These are phyloP conservation scores for Solea senegalensis DNA, from an alignment of 2,113 vertebrate species.

Conservation along the genomic window DNA sequence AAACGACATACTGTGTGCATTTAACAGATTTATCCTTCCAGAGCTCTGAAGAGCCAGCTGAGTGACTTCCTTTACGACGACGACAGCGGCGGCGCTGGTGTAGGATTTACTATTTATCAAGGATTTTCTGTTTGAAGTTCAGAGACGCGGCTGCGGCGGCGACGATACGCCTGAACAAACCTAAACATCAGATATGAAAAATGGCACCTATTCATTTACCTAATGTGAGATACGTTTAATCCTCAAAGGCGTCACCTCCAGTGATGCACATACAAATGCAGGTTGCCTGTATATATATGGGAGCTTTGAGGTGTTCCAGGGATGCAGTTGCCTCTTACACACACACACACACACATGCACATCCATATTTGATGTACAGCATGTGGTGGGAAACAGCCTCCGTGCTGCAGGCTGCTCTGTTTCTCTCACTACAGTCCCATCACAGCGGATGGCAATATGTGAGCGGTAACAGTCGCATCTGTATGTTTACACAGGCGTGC, in stretches of 20 bases:
- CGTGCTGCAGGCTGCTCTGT: conserved; percentile 44
- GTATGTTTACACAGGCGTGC: conserved; percentile 24
- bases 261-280: conserved; percentile 36
- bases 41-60: too few species aligned
- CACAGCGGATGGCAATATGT: conserved; percentile 35
- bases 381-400: conserved; percentile 54
- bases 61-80: too few species aligned
- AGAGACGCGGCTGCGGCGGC: too few species aligned
- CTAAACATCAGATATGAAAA: too few species aligned
- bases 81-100: too few species aligned
- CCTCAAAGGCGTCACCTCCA: conserved; percentile 43
- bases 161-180: too few species aligned
- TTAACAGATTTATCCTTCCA: too few species aligned
- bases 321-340: conserved; percentile 52
- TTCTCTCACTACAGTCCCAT: conserved; percentile 56
- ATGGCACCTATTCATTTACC: conserved; percentile 35
- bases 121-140: too few species aligned
- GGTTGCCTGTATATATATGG: conserved; percentile 17
- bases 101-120: too few species aligned
- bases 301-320: conserved; percentile 49
- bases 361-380: conserved; percentile 64
- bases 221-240: conserved; percentile 53
- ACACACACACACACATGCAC: conserved; percentile 57
- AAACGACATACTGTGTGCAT: too few species aligned
- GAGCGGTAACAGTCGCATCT: conserved; percentile 27